Evolutionary conservation across 2,888 invertebrate genomes (phyloP), one percentile per base, ranked within the genome.

Genomic region (Campoplex capitator): DNA sequence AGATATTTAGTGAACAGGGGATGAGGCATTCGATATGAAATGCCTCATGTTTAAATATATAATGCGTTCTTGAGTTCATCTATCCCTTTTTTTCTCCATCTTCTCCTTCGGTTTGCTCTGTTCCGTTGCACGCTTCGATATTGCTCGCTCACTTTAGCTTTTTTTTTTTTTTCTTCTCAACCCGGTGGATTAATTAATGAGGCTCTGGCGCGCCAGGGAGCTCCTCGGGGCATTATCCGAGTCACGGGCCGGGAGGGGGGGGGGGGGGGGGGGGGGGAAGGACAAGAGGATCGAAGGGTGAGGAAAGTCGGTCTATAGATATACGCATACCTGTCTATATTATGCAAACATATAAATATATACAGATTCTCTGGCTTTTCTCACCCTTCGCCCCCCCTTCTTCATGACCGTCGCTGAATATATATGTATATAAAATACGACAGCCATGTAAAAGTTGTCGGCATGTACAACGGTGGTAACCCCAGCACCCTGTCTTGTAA

Each of bases 141-240:
- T 81, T 79, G 71, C 62, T n/a, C 70, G 85, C 75, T 83, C 65
- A 48, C 62, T 87, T 67, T 23, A 68, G n/a, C 35, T 74, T 68
- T 77, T 74, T 56, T 71, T 23, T 74, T 68, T 77, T 74, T 81
- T 78, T 78, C 62, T 85, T 75, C 83, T 86, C 90, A 87, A 89
- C 79, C 84, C 82, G 76, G 78, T 89, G 91, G 91, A 92, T 92
- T 92, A 92, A 92, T 92, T 92, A 92, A 92, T 92, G 92, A 92
- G 92, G 88, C 84, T 78, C 84, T 32, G 83, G 79, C 87, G 84
- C 87, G 73, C 71, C 82, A 79, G 79, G 84, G 84, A 68, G 67
- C 88, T 88, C 90, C 90, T 89, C 90, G 89, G 87, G 89, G 90
- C 89, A 91, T 92, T 91, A 92, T 90, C 88, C 90, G 89, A 89